These are phyloP conservation scores for Anabas testudineus DNA, from an alignment of 2,797 vertebrate genomes.

Conservation along the genomic window DNA sequence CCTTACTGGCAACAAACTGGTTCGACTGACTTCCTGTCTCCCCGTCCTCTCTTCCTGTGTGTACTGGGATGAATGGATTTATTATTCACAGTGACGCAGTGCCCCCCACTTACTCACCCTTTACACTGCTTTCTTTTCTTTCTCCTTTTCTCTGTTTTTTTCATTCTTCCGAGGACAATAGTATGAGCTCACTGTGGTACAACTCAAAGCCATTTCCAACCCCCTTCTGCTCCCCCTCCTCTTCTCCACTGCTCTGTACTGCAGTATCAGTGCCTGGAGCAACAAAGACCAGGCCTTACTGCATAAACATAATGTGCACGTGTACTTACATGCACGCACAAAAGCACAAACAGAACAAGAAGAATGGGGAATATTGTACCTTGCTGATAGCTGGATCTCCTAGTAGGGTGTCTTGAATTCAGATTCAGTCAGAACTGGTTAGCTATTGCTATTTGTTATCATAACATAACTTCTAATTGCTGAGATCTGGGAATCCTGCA, in stretches of 20 bases:
- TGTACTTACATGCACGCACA: constrained; percentile 27
- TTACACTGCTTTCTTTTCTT: constrained; percentile 69
- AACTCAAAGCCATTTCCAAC: constrained; percentile 66
- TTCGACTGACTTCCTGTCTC: constrained; percentile 78
- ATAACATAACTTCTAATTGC: not conserved
- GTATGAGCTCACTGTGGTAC: constrained; percentile 81
- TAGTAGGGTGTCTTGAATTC: constrained; percentile 39
- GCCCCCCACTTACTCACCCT: constrained; percentile 47
- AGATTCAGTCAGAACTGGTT: constrained; percentile 19
- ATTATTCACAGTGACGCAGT: constrained; percentile 82
- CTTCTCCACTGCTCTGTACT: constrained; percentile 53
- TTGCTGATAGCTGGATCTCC: constrained; percentile 21
- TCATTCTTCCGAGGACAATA: constrained; percentile 80
- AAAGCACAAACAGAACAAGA: constrained; percentile 36
- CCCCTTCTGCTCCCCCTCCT: constrained; percentile 38
- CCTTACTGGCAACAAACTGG: constrained; percentile 66
- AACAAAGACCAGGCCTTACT: constrained; percentile 70
- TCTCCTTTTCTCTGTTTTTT: constrained; percentile 66
- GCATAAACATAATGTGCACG: constrained; percentile 51
- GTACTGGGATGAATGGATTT: constrained; percentile 81
- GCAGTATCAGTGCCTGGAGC: constrained; percentile 77
- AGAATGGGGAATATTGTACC: constrained; percentile 35
- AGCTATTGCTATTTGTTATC: constrained; percentile 2
- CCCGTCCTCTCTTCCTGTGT: constrained; percentile 82
- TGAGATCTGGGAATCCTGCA: not conserved